Conservation (phyloP, 2,888 invertebrate species). For the Schizotus pectinicornis region DNA sequence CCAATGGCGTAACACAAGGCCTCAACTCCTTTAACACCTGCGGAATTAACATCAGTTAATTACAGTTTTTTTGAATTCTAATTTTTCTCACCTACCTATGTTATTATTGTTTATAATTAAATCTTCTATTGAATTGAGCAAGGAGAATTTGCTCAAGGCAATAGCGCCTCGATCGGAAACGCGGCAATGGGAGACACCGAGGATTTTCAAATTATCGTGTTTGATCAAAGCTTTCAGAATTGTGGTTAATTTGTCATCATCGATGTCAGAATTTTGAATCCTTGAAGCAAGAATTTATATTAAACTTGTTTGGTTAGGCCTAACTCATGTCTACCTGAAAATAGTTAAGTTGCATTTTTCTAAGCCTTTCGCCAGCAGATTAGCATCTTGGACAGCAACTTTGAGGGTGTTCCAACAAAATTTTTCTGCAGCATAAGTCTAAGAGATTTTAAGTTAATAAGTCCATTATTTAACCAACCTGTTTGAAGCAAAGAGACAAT, state of each 20-base stretch:
- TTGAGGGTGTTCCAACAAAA: constrained; percentile 50
- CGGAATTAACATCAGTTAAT: not conserved
- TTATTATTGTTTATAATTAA: constrained; percentile 48
- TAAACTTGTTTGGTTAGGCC: too few species aligned
- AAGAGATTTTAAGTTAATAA: constrained; percentile 10
- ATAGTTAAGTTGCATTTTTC: constrained; percentile 44
- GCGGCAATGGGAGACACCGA: constrained; percentile 54
- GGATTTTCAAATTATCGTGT: constrained; percentile 41
- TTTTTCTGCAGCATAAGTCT: constrained; percentile 49
- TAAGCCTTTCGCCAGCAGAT: constrained; percentile 47
- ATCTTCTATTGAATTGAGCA: constrained; percentile 39
- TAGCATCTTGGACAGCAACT: constrained; percentile 46
- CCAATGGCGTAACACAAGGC: constrained; percentile 43
- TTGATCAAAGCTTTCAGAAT: constrained; percentile 45
- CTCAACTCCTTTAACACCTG: constrained; percentile 43
- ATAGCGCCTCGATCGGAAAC: constrained; percentile 48
- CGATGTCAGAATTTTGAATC: constrained; percentile 51
- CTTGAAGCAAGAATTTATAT: constrained; percentile 32
- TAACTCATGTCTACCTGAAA: constrained; percentile 42
- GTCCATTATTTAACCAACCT: constrained; percentile 38
- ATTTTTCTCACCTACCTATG: constrained; percentile 42
- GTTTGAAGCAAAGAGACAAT: constrained; percentile 51
- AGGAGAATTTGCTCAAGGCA: constrained; percentile 46
- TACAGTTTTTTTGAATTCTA: not conserved
- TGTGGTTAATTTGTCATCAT: constrained; percentile 45